Evolutionary conservation across 2,797 vertebrate genomes (phyloP).

Genomic region (Malurus splendens): DNA sequence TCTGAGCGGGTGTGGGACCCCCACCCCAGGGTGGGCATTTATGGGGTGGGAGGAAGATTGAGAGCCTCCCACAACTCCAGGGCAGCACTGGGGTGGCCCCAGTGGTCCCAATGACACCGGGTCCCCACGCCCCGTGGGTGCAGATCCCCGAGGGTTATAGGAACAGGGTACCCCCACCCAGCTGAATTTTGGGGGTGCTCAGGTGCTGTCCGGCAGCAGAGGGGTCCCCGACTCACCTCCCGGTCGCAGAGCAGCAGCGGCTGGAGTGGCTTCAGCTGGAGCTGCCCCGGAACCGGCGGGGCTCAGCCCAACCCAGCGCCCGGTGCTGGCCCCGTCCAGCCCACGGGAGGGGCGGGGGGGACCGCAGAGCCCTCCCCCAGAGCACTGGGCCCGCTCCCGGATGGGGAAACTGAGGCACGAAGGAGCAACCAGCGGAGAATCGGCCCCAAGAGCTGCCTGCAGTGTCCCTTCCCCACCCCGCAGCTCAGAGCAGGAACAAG

Average conservation of each 20-base stretch:
- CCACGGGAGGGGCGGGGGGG: not conserved
- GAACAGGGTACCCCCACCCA: not conserved
- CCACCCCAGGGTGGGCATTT: not conserved
- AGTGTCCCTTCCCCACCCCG: accelerated
- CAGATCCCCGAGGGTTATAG: no score
- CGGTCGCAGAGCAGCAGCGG: not conserved
- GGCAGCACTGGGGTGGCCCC: not conserved
- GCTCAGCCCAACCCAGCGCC: not conserved
- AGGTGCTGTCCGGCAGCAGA: not conserved
- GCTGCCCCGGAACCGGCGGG: not conserved
- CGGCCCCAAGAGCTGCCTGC: not conserved
- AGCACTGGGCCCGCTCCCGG: accelerated
- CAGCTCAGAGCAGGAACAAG: not conserved
- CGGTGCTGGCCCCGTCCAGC: not conserved
- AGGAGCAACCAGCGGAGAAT: not conserved
- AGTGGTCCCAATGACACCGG: accelerated
- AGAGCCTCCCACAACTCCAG: not conserved
- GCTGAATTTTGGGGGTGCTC: not conserved
- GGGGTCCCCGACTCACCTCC: slow-evolving; percentile 5
- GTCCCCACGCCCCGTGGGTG: accelerated
- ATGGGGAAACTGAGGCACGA: slow-evolving; percentile 8
- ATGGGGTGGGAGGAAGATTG: accelerated
- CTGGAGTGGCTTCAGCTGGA: not conserved
- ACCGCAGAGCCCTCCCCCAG: not conserved
- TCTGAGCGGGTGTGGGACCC: not conserved